These are phyloP conservation scores for Brenthis daphne DNA, from an alignment of 2,888 invertebrate species.

Conservation along the genomic window DNA sequence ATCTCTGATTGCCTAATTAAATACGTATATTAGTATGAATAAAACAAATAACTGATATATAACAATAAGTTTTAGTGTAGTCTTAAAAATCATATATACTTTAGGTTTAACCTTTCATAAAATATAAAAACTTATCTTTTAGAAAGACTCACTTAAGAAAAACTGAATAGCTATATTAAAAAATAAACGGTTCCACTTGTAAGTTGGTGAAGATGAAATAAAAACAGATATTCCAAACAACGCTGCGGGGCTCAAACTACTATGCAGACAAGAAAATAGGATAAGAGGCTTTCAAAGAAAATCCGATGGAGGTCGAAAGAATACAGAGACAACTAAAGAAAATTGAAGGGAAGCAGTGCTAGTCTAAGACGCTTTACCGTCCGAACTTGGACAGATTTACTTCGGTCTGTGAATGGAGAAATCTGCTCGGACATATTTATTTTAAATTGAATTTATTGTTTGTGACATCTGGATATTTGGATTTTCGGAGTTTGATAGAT, in stretches of 20 bases:
- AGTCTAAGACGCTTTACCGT: constrained; percentile 34
- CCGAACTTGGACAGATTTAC: constrained; percentile 34
- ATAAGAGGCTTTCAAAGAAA: constrained; percentile 55
- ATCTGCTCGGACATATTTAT: constrained; percentile 28
- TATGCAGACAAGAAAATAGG: constrained; percentile 48
- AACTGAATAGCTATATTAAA: neutral
- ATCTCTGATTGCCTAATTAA: too few species aligned
- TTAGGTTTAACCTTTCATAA: neutral
- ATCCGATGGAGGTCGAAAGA: constrained; percentile 56
- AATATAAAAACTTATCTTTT: neutral
- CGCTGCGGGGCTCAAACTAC: constrained; percentile 37
- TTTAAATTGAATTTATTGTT: constrained; percentile 32
- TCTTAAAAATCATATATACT: too few species aligned
- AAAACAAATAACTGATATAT: too few species aligned
- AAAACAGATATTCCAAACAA: constrained; percentile 32
- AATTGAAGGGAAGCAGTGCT: constrained; percentile 47
- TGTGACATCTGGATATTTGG: constrained; percentile 13
- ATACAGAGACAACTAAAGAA: constrained; percentile 57
- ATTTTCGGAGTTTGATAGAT: constrained; percentile 2
- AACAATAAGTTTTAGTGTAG: too few species aligned
- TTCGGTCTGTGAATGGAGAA: constrained; percentile 25
- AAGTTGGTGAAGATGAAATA: constrained; percentile 24
- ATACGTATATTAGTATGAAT: too few species aligned
- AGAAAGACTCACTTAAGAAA: neutral
- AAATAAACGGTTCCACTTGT: constrained; percentile 14